phyloP scores from a whole-genome alignment of 2,797 vertebrate genomes.

The Aeoliscus strigatus region DNA sequence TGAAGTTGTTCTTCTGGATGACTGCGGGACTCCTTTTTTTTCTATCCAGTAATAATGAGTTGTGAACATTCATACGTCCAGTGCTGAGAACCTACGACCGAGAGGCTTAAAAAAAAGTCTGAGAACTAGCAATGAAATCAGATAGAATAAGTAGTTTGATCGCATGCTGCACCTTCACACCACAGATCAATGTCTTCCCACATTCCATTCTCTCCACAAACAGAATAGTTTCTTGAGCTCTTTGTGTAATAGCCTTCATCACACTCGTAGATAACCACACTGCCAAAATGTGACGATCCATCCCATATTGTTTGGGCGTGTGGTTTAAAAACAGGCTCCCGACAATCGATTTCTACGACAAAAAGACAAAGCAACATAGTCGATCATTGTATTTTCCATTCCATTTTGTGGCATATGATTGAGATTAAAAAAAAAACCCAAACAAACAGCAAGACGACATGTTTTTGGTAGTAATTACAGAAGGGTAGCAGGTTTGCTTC shows the following conservation, averaged over 20 bases:
- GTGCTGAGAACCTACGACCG: no score
- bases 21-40: no score
- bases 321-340: constrained; percentile 65
- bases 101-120: no score
- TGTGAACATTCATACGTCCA: no score
- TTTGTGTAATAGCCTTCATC: constrained; percentile 69
- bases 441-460: no score
- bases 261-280: constrained; percentile 72
- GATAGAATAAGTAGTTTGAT: no score
- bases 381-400: not conserved
- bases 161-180: constrained; percentile 69
- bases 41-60: no score
- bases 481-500: no score
- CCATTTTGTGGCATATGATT: not conserved
- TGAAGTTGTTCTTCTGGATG: not conserved
- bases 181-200: constrained; percentile 65
- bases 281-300: constrained; percentile 63
- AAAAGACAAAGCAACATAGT: constrained; percentile 30
- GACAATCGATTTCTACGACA: constrained; percentile 77
- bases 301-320: constrained; percentile 70
- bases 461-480: no score
- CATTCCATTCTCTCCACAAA: constrained; percentile 57
- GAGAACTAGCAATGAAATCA: no score
- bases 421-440: no score
- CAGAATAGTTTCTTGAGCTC: constrained; percentile 42